Base-by-base conservation (phyloP, 1,140 invertebrate genomes). In the Formica selysi region DNA sequence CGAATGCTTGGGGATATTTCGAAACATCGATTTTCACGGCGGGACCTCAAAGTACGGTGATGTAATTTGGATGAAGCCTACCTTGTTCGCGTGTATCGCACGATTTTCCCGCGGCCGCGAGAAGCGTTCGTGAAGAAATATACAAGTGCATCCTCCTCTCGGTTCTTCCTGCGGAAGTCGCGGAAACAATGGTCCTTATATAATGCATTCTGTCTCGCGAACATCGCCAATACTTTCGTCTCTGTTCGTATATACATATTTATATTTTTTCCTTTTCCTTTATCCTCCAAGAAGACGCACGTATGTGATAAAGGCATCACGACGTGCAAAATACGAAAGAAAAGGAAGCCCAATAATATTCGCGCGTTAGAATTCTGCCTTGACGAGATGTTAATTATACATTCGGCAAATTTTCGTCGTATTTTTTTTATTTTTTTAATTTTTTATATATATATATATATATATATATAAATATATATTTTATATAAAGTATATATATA, bases 161-260 rank as follows among this genome's bases (percentile, higher is more conserved):
- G 59, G 64, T 78, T 89, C 87, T 90, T 86, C 36, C 65, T 81
- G 68, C 70, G 76, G 62, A 76, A 89, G 64, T 64, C 41, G 48
- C 38, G 83, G 59, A 67, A 83, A 89, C 88, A 89, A 89, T 89
- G 10, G 71, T 73, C 36, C 51, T 89, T 89, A 76, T 59, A 68
- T 85, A 89, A 89, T 57, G 36, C 78, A 76, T 86, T 86, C 44
- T 11, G 44, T 78, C 38, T 68, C 83, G 36, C 51, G n/a, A 73
- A 71, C 67, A 57, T 76, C 26, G n/a, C 65, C 79, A 54, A 74
- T 83, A 74, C 64, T 64, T 73, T 57, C 67, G 54, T 83, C 68
- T 61, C 13, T 19, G 48, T 51, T 51, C 13, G 26, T 22, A 38
- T 48, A 44, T 11, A 3, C 32, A 32, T 61, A 81, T 71, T 65